Conservation (phyloP, 2,113 vertebrate species). For the Rousettus leschenaultii region DNA sequence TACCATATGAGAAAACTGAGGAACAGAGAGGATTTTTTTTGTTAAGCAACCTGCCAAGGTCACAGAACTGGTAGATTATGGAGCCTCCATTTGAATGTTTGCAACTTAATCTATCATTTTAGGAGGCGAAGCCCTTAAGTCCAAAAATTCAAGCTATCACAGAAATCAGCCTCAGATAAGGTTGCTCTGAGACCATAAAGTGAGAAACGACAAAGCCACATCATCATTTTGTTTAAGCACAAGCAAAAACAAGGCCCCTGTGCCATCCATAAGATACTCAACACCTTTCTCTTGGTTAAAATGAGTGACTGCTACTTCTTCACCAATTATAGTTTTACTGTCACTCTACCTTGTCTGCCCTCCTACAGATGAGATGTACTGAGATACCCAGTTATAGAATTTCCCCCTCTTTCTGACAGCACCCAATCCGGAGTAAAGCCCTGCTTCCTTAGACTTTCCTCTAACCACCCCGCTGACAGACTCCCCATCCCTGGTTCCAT, state of each 20-base stretch:
- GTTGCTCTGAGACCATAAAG: not conserved
- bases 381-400: not conserved
- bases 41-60: not conserved
- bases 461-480: not conserved
- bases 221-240: not conserved
- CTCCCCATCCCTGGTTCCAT: not conserved
- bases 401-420: not conserved
- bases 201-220: not conserved
- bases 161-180: not conserved
- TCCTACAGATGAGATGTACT: not conserved
- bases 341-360: not conserved
- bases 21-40: not conserved
- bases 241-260: not conserved
- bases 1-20: slow-evolving; percentile 3
- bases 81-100: not conserved
- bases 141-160: not conserved
- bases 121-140: not conserved
- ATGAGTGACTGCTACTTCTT: not conserved
- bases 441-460: not conserved
- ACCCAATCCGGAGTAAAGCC: not conserved
- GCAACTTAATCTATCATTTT: not conserved
- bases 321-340: not conserved
- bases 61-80: not conserved
- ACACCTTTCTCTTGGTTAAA: not conserved
- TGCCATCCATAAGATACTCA: not conserved